Evolutionary conservation across 2,113 vertebrate species (phyloP), one percentile per base, ranked within the genome.

Genomic region (Pachycephala philippinensis): DNA sequence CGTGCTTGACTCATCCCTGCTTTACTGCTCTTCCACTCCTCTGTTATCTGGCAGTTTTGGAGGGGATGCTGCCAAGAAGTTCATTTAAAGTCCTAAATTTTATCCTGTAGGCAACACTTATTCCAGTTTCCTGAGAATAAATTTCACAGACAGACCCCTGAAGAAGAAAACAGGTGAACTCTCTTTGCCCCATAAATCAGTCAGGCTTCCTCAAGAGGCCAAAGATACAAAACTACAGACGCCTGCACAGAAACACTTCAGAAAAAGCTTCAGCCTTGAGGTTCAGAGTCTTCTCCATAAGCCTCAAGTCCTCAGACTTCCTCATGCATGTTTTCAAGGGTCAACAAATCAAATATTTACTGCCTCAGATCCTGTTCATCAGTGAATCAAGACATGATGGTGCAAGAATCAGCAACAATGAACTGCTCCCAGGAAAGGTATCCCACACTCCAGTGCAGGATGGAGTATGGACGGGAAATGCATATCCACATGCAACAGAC

Each of bases 151-250:
- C 27, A 80, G 94, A 86, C 30, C 71, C 54, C 68, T 78, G 80
- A 84, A 89, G 82, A 91, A 71, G 82, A 92, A 88, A 81, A 87
- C 64, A 92, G 80, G 83, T 84, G 69, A 90, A 69, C 35, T 80
- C 72, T n/a, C 81, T 85, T 27, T 81, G 60, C 22, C 78, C 44
- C 28, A 54, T 59, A 24, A 78, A 84, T 66, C 6, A 84, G 60
- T 16, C 42, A 42, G 24, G 39, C 45, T 70, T 69, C 59, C 60
- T 50, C 64, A 72, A 50, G 68, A 70, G 68, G 83, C 60, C 71
- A 80, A 54, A 86, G 65, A 54, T 11, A 84, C 14, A 86, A 59
- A 90, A 86, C 39, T 19, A 27, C 40, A 30, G n/a, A 79, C 0
- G 3, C 9, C 61, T 56, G 47, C 27, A 49, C 27, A 75, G 65